Base-by-base conservation (phyloP, 2,113 vertebrate genomes). In the Plectropomus leopardus region DNA sequence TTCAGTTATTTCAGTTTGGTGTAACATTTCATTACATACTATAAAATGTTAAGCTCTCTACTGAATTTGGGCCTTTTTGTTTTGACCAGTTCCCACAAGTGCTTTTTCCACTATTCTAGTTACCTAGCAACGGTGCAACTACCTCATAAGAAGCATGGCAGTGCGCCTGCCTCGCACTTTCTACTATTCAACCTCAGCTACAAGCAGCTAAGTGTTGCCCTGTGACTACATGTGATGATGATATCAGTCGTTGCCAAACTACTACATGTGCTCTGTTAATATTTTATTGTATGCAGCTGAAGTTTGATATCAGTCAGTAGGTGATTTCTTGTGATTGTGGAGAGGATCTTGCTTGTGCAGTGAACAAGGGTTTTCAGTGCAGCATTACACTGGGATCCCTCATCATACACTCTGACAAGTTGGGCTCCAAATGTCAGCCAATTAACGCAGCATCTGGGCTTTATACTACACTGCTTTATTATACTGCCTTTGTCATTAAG, bases 41-140 rank as follows among this genome's bases (percentile, higher is more conserved):
- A 26, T 53, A 13, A 63, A 66, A 71, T 19, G 36, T 76, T 55
- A 30, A 48, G 34, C 28, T 55, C 5, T n/a, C 0, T 5, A 16
- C 50, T 21, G 28, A 16, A 57, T 47, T 57, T 58, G 45, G 24
- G 23, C 16, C 55, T 73, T 21, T 63, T 72, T 47, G 11, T 32
- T 40, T 72, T 45, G n/a, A 70, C 24, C 45, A 28, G 19, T 82
- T 77, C 68, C 59, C 42, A 82, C 42, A 69, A 68, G 58, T 84
- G 59, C 45, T 73, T 80, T 55, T 72, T 64, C 58, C 55, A 80
- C 83, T 86, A 40, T 51, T 85, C 32, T 61, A 57, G 86, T 93
- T 90, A 65, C 87, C 63, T 83, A 73, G 89, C 83, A 91, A 92
- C 78, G 6, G 59, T 75, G 58, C 65, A 81, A 7, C 64, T 69